Evolutionary conservation across 2,888 invertebrate species (phyloP), one percentile per base, ranked within the genome.

Genomic region (Xanthorhoe spadicearia): DNA sequence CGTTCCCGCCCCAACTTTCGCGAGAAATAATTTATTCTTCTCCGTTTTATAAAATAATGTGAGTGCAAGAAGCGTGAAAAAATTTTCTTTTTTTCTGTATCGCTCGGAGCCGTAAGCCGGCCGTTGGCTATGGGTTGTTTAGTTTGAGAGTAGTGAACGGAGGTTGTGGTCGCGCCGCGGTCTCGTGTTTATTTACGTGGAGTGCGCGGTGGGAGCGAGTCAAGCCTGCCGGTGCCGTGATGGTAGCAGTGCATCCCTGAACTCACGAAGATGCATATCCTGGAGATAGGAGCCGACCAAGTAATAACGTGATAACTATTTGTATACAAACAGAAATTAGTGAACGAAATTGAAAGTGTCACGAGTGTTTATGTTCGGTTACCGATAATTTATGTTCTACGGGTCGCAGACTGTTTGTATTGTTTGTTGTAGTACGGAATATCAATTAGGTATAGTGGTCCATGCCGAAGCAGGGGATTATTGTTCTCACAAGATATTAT

Each of bases 231-330:
- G 73, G 75, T 69, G 72, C 67, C 80, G 86, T 82, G 82, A 86
- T 86, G 88, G 83, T 77, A 83, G 71, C 81, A 83, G 77, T 74
- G 70, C 74, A 67, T 70, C 72, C 72, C 78, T 84, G 81, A 84
- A 76, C 70, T 77, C 70, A 72, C 69, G 74, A 88, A 84, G 73
- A 93, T 93, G 93, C 93, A 93, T 75, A 90, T 93, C 80, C 83
- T 93, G 82, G 93, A 93, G 77, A 88, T 93, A 69, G 93, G 93
- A 79, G 90, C 90, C 66, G 93, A 93, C 70, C 93, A 93, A 86
- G 93, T 93, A 93, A 90, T 71, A 69, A 61, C 74, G 70, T 77
- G 65, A 70, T 75, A 43, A 13, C 13, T 13, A 78, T 76, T 79
- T 79, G 71, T 79, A 73, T 75, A 76, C 68, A 76, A 77, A 79